These are phyloP conservation scores for Alcis repandata DNA, from an alignment of 2,888 invertebrate genomes.

Conservation along the genomic window DNA sequence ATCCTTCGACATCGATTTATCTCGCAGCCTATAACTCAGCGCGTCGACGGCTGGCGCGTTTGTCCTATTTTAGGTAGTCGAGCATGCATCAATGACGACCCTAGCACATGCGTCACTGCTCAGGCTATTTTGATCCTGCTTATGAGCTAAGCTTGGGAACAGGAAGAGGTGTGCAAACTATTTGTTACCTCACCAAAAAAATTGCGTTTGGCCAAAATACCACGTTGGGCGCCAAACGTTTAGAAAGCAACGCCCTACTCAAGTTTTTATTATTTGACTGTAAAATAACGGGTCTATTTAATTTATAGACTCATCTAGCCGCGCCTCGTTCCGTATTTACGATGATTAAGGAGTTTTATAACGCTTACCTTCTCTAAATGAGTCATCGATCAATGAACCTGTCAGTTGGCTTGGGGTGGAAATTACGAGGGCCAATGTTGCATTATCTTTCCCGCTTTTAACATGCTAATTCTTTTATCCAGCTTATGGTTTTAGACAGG, in stretches of 20 bases:
- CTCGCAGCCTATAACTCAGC: slow-evolving; percentile 66
- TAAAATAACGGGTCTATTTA: slow-evolving; percentile 21
- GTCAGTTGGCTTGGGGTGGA: slow-evolving; percentile 30
- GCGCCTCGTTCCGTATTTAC: slow-evolving; percentile 27
- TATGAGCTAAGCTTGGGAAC: slow-evolving; percentile 46
- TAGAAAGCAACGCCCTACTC: not conserved
- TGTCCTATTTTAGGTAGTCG: slow-evolving; percentile 68
- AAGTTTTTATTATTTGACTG: slow-evolving; percentile 1
- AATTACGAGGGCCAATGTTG: slow-evolving; percentile 16
- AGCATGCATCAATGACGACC: slow-evolving; percentile 68
- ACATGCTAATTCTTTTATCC: slow-evolving; percentile 17
- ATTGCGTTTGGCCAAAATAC: not conserved
- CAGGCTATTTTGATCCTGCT: slow-evolving; percentile 65
- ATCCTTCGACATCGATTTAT: slow-evolving; percentile 57
- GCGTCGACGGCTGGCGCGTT: slow-evolving; percentile 61
- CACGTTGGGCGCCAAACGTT: slow-evolving; percentile 9
- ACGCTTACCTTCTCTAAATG: slow-evolving; percentile 25
- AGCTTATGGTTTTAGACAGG: slow-evolving; percentile 5
- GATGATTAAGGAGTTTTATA: slow-evolving; percentile 35
- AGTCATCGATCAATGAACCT: slow-evolving; percentile 33
- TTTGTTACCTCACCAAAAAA: not conserved
- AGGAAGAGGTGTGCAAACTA: slow-evolving; percentile 25
- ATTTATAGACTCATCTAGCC: slow-evolving; percentile 35
- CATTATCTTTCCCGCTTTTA: slow-evolving; percentile 14
- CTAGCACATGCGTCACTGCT: slow-evolving; percentile 71